Percentiles rank a stretch among this genome's conserved stretches.
Conservation (phyloP, 2,113 vertebrate species). For the Pseudonaja textilis region DNA sequence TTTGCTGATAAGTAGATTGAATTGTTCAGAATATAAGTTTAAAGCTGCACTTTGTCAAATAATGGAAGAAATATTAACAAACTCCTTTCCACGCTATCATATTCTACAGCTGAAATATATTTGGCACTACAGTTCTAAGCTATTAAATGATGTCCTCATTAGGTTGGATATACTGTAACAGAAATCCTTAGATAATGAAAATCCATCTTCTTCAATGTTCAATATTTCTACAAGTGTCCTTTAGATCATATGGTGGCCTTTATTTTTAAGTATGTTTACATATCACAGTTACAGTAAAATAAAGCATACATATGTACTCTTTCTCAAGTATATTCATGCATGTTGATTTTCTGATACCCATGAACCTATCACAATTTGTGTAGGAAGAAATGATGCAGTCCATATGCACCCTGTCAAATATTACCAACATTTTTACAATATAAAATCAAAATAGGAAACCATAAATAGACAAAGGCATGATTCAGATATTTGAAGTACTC, state of each 20-base stretch:
- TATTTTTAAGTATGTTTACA: neutral
- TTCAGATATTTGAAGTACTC: neutral
- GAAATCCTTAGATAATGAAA: neutral
- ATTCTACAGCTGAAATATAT: neutral
- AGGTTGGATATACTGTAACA: neutral
- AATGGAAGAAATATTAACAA: neutral
- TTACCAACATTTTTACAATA: neutral
- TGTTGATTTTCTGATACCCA: neutral
- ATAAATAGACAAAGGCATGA: neutral
- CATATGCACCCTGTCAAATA: neutral
- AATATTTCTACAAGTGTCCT: neutral
- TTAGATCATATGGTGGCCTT: neutral
- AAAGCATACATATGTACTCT: neutral
- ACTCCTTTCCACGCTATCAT: fast-evolving
- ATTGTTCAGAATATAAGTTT: neutral
- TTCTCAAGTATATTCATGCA: neutral
- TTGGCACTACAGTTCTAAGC: neutral
- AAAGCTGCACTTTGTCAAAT: neutral
- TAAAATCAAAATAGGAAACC: neutral
- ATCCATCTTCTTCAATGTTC: neutral
- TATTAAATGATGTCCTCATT: neutral
- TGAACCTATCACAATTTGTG: neutral
- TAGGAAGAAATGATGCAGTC: neutral
- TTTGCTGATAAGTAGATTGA: neutral
- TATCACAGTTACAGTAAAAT: neutral